These are phyloP conservation scores for Spodoptera frugiperda DNA, from an alignment of 1,140 invertebrate genomes.

Conservation along the genomic window DNA sequence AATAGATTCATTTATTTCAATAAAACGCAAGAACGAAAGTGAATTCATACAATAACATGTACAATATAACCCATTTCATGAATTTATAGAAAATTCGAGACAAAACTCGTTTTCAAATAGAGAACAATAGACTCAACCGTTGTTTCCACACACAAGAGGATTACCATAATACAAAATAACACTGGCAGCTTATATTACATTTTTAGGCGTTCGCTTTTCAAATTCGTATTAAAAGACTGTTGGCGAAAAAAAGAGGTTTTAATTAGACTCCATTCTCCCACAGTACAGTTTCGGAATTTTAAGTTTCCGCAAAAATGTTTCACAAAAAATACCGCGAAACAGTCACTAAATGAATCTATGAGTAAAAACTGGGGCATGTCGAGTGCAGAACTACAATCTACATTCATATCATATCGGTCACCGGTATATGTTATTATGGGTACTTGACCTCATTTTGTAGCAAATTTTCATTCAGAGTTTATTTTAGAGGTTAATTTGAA, in stretches of 20 bases:
- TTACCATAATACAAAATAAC: conserved; percentile 28
- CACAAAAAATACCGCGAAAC: conserved; percentile 15
- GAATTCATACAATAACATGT: background rate
- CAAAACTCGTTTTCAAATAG: conserved; percentile 21
- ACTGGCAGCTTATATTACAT: conserved; percentile 6
- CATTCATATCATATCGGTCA: conserved; percentile 56
- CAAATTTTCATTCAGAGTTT: conserved; percentile 46
- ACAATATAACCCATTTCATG: background rate
- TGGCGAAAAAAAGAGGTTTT: conserved; percentile 17
- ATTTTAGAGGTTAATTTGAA: conserved; percentile 36
- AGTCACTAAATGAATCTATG: conserved; percentile 37
- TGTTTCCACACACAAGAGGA: conserved; percentile 7
- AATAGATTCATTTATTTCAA: no score
- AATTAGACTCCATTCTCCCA: conserved; percentile 22
- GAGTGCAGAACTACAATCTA: conserved; percentile 50
- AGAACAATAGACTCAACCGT: conserved; percentile 27
- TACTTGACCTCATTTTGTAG: conserved; percentile 54
- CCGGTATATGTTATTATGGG: conserved; percentile 52
- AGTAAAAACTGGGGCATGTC: conserved; percentile 51
- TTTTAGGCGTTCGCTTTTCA: conserved; percentile 36
- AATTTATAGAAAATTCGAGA: conserved; percentile 24
- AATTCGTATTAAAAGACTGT: background rate
- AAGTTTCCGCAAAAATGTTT: conserved; percentile 7
- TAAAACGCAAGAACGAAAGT: no score
- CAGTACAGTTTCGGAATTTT: conserved; percentile 22